Percentiles rank a stretch among this genome's conserved stretches.
phyloP scores from a whole-genome alignment of 2,113 vertebrate genomes.

The Ia io region DNA sequence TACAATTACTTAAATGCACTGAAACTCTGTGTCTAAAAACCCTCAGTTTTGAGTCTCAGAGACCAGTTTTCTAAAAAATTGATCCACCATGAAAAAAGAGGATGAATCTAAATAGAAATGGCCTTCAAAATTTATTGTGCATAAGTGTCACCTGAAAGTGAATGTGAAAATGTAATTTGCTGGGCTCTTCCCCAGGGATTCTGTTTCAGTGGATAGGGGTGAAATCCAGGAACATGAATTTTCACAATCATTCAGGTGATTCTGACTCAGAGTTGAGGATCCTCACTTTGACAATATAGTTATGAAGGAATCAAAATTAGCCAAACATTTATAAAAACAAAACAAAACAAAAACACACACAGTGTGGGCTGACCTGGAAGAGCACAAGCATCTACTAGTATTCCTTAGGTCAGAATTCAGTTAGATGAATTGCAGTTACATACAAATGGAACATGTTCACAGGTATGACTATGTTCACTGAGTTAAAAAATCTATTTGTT shows the following conservation, averaged over 20 bases:
- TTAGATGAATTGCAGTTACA: slow-evolving; percentile 27
- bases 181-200: slow-evolving; percentile 18
- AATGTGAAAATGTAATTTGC: slow-evolving; percentile 30
- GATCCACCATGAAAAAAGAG: neutral
- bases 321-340: neutral
- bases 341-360: neutral
- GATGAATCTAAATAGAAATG: slow-evolving; percentile 31
- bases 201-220: neutral
- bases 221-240: neutral
- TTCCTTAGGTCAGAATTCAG: slow-evolving; percentile 54
- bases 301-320: slow-evolving; percentile 19
- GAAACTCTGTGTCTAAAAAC: slow-evolving; percentile 25
- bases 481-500: slow-evolving; percentile 66
- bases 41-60: neutral
- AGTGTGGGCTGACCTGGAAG: slow-evolving; percentile 20
- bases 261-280: neutral
- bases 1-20: slow-evolving; percentile 1
- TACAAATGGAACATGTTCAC: slow-evolving; percentile 53
- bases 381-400: neutral
- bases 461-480: slow-evolving; percentile 45
- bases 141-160: slow-evolving; percentile 33
- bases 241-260: neutral
- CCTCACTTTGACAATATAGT: neutral
- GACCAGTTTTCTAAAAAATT: slow-evolving; percentile 43
- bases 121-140: slow-evolving; percentile 37